Percentiles rank a stretch among this genome's conserved stretches.
These are phyloP conservation scores for Drosophila prostipennis DNA, from an alignment of 2,888 invertebrate species.

Conservation along the genomic window DNA sequence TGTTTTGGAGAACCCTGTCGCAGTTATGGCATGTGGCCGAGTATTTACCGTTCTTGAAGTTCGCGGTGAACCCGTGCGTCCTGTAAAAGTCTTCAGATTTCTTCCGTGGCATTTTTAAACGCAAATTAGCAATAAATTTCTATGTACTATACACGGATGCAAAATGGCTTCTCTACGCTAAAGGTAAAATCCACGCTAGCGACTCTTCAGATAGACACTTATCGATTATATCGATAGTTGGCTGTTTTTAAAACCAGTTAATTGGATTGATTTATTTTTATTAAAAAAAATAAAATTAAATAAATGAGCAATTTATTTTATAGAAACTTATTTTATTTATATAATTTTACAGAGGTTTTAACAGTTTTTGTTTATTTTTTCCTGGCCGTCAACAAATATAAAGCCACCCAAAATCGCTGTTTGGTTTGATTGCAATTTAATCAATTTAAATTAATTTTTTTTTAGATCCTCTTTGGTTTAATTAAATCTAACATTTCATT, in stretches of 20 bases:
- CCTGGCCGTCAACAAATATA: too few species aligned
- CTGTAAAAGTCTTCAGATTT: slow-evolving; percentile 36
- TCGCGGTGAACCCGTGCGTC: slow-evolving; percentile 28
- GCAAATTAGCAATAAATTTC: not conserved
- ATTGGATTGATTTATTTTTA: not conserved
- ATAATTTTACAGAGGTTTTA: too few species aligned
- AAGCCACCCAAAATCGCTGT: too few species aligned
- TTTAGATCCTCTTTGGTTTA: too few species aligned
- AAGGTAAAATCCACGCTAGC: slow-evolving; percentile 13
- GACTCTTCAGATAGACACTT: not conserved
- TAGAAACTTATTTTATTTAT: too few species aligned
- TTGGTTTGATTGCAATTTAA: not conserved
- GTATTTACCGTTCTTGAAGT: slow-evolving; percentile 28
- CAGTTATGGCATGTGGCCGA: slow-evolving; percentile 29
- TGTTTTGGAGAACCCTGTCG: slow-evolving; percentile 34
- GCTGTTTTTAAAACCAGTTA: too few species aligned
- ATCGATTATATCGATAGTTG: slow-evolving; percentile 14
- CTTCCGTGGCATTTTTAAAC: slow-evolving; percentile 37
- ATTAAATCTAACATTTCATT: too few species aligned
- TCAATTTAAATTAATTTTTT: not conserved
- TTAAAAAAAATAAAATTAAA: too few species aligned
- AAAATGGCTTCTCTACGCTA: slow-evolving; percentile 28
- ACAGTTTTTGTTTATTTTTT: too few species aligned
- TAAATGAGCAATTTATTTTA: too few species aligned
- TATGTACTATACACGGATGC: slow-evolving; percentile 2